Base-by-base conservation (phyloP, 2,113 vertebrate genomes). In the Dryoscopus gambensis region DNA sequence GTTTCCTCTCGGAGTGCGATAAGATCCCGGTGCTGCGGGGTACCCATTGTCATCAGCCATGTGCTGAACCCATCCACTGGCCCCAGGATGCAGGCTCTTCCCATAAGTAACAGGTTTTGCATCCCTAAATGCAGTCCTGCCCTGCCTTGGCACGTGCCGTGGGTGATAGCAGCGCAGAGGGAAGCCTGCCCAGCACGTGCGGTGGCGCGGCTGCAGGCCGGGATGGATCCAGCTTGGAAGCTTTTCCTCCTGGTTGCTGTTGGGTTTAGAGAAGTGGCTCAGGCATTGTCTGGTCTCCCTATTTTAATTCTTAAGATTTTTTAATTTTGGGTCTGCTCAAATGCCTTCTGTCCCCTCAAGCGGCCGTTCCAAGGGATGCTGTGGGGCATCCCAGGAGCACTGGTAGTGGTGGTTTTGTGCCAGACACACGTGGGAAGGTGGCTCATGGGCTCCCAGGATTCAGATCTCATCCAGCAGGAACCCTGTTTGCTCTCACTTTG, bases 11-110 rank as follows among this genome's bases (percentile, higher is more conserved):
- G 42, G 55, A 24, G 6, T 74, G n/a, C 0, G 4, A 14, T 33
- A 14, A 35, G 22, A 35, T 7, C 21, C 15, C 4, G 0, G 21
- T 2, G 14, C 27, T 0, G 1, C 2, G 5, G 60, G 50, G 33
- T 35, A 6, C 60, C 40, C 5, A 0, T 28, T 65, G 70, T 46
- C 42, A 10, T 35, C 39, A 85, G 65, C 65, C 79, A 3, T 0
- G 5, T 52, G 68, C 62, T 8, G 5, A 35, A 56, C 59, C 30
- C 11, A 4, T 19, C n/a, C 5, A 0, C 46, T 35, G 50, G 24
- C n/a, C 21, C 28, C 3, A 5, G 64, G 22, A 17, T 1, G 16
- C 37, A 53, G 35, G 55, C 40, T 56, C 22, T 71, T 21, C 53
- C 62, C 52, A 5, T 4, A 8, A 28, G 24, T 1, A 3, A 11